Conservation (phyloP, 1,140 invertebrate species). For the Drosophila tristis region DNA sequence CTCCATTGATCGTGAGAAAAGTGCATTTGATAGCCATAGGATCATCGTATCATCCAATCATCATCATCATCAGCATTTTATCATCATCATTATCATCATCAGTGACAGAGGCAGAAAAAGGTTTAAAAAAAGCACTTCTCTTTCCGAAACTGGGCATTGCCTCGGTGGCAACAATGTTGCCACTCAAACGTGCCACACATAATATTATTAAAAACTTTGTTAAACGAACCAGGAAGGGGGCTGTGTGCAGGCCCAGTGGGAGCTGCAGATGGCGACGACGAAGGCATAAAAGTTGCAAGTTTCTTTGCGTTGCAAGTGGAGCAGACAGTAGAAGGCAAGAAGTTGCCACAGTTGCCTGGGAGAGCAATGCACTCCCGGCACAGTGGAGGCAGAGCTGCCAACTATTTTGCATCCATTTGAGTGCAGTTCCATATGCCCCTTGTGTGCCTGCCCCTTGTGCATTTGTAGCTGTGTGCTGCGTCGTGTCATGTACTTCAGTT, state of each 20-base stretch:
- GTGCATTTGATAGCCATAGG: conserved; percentile 9
- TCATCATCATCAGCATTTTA: not conserved
- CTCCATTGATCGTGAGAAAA: conserved; percentile 49
- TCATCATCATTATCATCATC: no score
- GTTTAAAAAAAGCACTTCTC: not conserved
- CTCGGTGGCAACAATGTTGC: conserved; percentile 51
- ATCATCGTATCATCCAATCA: not conserved
- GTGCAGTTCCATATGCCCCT: conserved; percentile 14
- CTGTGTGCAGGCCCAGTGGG: conserved; percentile 21
- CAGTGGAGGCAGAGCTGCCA: conserved; percentile 66
- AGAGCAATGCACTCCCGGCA: conserved; percentile 51
- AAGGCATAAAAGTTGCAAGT: conserved; percentile 76
- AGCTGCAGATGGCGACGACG: conserved; percentile 42
- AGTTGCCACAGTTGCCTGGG: conserved; percentile 1
- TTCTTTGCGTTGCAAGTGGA: conserved; percentile 69
- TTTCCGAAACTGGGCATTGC: conserved; percentile 34
- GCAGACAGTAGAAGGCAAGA: conserved; percentile 29
- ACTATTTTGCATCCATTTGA: conserved; percentile 75
- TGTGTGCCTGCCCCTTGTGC: conserved; percentile 32
- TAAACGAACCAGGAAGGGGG: conserved; percentile 22
- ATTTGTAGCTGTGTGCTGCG: conserved; percentile 18
- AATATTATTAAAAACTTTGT: conserved; percentile 71
- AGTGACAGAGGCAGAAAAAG: not conserved
- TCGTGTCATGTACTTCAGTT: conserved; percentile 36
- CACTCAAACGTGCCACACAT: conserved; percentile 72